Conservation (phyloP, 64 coral and sea anemone genomes). For the Porites australiensis region DNA sequence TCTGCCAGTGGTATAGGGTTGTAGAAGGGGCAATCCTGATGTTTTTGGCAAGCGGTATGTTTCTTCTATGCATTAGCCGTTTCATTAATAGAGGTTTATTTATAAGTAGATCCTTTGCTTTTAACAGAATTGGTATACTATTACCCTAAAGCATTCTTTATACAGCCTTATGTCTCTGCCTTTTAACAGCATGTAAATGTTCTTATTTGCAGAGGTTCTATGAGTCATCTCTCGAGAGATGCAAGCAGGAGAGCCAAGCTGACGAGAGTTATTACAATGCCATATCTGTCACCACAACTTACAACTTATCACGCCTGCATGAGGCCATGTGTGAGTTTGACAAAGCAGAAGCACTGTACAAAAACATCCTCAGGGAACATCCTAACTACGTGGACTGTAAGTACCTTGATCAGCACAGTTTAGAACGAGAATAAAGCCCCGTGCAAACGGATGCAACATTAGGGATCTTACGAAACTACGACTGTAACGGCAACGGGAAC, state of each 20-base stretch:
- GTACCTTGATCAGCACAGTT: slow-evolving; percentile 9
- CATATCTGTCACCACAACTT: slow-evolving; percentile 97
- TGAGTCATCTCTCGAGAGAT: slow-evolving; percentile 88
- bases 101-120: too few species aligned
- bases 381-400: slow-evolving; percentile 99
- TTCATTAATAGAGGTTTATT: too few species aligned
- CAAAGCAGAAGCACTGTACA: slow-evolving; percentile 92
- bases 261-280: slow-evolving; percentile 98
- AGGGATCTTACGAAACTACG: too few species aligned
- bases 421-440: not conserved
- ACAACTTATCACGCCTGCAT: slow-evolving; percentile 93
- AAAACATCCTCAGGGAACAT: slow-evolving; percentile 97
- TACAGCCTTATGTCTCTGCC: not conserved
- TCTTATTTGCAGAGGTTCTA: slow-evolving; percentile 85
- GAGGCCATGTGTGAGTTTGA: slow-evolving; percentile 95
- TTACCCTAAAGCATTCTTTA: too few species aligned
- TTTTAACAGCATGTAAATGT: not conserved
- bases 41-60: too few species aligned
- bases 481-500: too few species aligned
- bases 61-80: too few species aligned
- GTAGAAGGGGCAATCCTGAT: too few species aligned
- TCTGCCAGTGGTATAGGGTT: too few species aligned
- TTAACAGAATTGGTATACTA: too few species aligned
- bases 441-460: too few species aligned
- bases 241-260: slow-evolving; percentile 86